Evolutionary conservation across 1,140 invertebrate genomes (phyloP).

Genomic region (Drosophila busckii): DNA sequence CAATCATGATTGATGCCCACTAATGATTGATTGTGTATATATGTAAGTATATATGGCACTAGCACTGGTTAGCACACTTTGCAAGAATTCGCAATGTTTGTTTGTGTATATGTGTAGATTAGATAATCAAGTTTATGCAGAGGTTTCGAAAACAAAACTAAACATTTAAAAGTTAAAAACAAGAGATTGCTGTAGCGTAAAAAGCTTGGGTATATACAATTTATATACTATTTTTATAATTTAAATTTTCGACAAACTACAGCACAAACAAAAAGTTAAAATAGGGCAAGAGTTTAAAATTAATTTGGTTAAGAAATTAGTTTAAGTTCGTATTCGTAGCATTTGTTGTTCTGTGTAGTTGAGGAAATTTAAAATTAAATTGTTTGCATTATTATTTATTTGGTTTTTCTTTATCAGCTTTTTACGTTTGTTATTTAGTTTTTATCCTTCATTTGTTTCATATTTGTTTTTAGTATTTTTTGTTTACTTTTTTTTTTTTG

Average conservation of each 20-base stretch:
- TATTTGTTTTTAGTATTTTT: slow-evolving; percentile 15
- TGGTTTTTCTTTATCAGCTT: slow-evolving; percentile 6
- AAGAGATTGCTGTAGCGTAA: too few relatives aligned
- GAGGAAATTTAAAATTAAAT: slow-evolving; percentile 10
- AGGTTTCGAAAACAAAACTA: slow-evolving; percentile 7
- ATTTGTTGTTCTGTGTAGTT: too few relatives aligned
- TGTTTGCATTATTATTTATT: slow-evolving; percentile 25
- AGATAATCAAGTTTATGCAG: slow-evolving; percentile 13
- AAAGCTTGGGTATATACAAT: too few relatives aligned
- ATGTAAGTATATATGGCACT: slow-evolving; percentile 36
- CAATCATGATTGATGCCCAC: slow-evolving; percentile 35
- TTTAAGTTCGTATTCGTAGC: too few relatives aligned
- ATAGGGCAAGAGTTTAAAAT: too few relatives aligned
- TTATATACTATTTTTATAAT: too few relatives aligned
- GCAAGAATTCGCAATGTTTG: not conserved
- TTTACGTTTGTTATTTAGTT: slow-evolving; percentile 12
- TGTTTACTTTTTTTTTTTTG: slow-evolving; percentile 48
- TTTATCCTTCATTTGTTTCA: slow-evolving; percentile 18
- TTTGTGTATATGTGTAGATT: not conserved
- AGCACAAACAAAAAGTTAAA: too few relatives aligned
- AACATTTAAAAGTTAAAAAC: slow-evolving; percentile 15
- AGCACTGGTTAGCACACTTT: slow-evolving; percentile 29
- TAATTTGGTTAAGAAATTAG: too few relatives aligned
- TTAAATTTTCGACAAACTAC: too few relatives aligned
- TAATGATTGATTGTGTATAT: slow-evolving; percentile 36